A percentile compares a stretch with the other conserved stretches of the same genome.
phyloP scores from a whole-genome alignment of 2,888 invertebrate species.

The Drosophila emarginata region DNA sequence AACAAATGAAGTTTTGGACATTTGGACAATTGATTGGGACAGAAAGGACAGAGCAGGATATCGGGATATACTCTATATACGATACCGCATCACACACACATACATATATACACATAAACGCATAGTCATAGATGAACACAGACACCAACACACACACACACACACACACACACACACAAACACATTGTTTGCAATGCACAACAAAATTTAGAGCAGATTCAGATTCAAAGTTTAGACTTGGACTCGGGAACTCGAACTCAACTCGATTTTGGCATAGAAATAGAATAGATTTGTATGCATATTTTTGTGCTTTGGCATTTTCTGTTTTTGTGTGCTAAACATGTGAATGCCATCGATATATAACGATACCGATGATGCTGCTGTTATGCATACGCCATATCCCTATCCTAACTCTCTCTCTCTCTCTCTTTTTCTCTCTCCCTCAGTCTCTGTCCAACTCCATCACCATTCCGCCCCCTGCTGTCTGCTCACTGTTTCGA shows the following conservation, averaged over 20 bases:
- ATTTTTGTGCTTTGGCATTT: constrained; percentile 73
- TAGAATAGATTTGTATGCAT: constrained; percentile 74
- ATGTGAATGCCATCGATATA: constrained; percentile 74
- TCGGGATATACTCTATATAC: constrained; percentile 32
- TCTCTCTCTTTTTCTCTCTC: too few species aligned
- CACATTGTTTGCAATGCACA: constrained; percentile 61
- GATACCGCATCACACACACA: constrained; percentile 33
- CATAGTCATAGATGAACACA: not conserved
- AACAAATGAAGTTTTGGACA: constrained; percentile 76
- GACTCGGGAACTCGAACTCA: constrained; percentile 33
- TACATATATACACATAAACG: too few species aligned
- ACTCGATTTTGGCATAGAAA: constrained; percentile 61
- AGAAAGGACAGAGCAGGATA: constrained; percentile 38
- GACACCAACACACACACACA: too few species aligned
- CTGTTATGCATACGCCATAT: constrained; percentile 27
- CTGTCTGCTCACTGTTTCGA: constrained; percentile 10
- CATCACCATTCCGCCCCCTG: constrained; percentile 5
- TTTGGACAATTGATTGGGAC: constrained; percentile 75
- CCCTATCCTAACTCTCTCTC: too few species aligned
- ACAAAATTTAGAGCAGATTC: constrained; percentile 72
- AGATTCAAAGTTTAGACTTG: constrained; percentile 34
- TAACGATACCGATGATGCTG: constrained; percentile 64
- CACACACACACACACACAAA: constrained; percentile 35
- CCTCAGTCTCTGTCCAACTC: too few species aligned
- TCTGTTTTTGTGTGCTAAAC: constrained; percentile 74